Conservation (phyloP, 1,140 invertebrate species). For the Hyles euphorbiae region DNA sequence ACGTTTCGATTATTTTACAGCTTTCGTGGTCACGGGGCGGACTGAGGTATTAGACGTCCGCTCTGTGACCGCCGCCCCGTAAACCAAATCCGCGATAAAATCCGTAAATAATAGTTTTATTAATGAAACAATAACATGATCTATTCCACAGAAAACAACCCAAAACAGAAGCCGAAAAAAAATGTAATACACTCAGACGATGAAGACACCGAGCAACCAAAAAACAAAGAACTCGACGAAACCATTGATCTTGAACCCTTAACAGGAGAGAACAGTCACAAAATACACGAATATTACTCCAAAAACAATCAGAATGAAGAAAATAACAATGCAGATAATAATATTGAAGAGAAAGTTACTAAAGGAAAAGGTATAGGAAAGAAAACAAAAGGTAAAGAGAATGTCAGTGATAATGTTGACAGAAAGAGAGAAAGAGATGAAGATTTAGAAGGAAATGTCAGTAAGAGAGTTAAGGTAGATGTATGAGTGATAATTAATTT, state of each 20-base stretch:
- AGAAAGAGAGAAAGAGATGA: slow-evolving; percentile 37
- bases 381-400: slow-evolving; percentile 39
- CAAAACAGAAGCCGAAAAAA: slow-evolving; percentile 34
- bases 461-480: slow-evolving; percentile 38
- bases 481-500: no score
- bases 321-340: neutral
- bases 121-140: no score
- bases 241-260: slow-evolving; percentile 35
- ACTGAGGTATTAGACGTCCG: no score
- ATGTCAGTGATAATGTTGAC: slow-evolving; percentile 27
- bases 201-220: slow-evolving; percentile 30
- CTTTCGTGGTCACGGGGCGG: no score
- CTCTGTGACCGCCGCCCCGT: no score
- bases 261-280: slow-evolving; percentile 41
- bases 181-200: slow-evolving; percentile 49
- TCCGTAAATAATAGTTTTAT: no score
- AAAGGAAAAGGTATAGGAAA: slow-evolving; percentile 45
- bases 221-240: slow-evolving; percentile 37
- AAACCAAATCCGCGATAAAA: no score
- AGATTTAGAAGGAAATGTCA: slow-evolving; percentile 27
- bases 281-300: slow-evolving; percentile 55
- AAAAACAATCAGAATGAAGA: slow-evolving; percentile 20
- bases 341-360: neutral
- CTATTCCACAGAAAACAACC: slow-evolving; percentile 16
- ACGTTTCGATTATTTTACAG: no score